Evolutionary conservation across 1,140 invertebrate species (phyloP), one percentile per base, ranked within the genome.

Genomic region (Gonatopus flavifemur): DNA sequence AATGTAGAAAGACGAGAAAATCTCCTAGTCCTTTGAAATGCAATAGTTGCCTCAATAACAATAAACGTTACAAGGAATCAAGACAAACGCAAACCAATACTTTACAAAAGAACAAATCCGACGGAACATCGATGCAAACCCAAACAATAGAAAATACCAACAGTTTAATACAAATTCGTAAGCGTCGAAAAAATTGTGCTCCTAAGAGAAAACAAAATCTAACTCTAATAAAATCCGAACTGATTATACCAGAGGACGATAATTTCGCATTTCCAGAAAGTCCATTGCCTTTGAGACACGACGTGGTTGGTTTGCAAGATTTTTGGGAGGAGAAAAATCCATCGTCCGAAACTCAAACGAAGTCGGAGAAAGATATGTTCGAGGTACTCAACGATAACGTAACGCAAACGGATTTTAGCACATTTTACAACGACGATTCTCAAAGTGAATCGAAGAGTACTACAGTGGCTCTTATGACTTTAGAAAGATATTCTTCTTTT

Each of bases 81-180:
- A 72, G 69, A 39, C 71, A 83, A 49, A 82, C 81, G 0, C 81
- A 82, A 55, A 83, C 81, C 7, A 69, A 55, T 52, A 45, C 49
- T 9, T 42, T 59, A 12, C 56, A 58, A 24, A 75, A 65, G 43
- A 62, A 67, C 16, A 77, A 65, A 40, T 42, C 51, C 3, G 50
- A 44, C 12, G 70, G 64, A 36, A 73, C 71, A 42, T 76, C 70
- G 16, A 76, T 67, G 24, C 74, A 81, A 55, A 83, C 81, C 1
- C 81, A 82, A 69, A 82, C 80, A 0, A 60, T 59, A 18, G 63
- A 62, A 46, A 42, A 46, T 22, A 59, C 57, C 38, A n/a, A 35
- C 22, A 57, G n/a, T 13, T 22, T 5, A 46, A n/a, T n/a, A n/a
- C n/a, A n/a, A n/a, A n/a, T 47, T 21, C 45, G 13, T 32, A 49